Conservation (phyloP, 2,888 invertebrate genomes). For the Cheilosia scutellata region DNA sequence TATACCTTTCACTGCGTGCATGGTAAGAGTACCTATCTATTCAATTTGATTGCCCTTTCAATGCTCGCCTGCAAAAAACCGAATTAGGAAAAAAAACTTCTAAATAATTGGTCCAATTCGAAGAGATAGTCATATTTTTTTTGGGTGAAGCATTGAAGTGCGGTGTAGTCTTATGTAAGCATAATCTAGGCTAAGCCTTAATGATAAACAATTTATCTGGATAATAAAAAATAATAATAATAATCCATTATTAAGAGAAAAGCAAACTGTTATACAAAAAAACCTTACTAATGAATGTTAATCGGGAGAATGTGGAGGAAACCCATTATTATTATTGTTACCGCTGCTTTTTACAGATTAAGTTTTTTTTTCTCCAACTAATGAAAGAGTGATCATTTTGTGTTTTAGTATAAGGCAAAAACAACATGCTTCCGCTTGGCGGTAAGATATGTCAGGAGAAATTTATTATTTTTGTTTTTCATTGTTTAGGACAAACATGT, state of each 20-base stretch:
- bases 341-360: neutral
- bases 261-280: neutral
- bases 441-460: neutral
- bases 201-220: slow-evolving; percentile 1
- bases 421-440: neutral
- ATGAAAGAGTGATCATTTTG: neutral
- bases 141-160: slow-evolving; percentile 10
- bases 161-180: neutral
- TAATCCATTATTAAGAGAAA: neutral
- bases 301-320: slow-evolving; percentile 5
- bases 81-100: slow-evolving; percentile 27
- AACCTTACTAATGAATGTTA: slow-evolving; percentile 3
- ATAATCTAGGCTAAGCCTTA: neutral
- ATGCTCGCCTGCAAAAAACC: slow-evolving; percentile 19
- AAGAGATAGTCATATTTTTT: slow-evolving; percentile 8
- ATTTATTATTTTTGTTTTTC: neutral
- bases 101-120: slow-evolving; percentile 31
- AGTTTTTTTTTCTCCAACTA: neutral
- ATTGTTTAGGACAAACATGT: neutral
- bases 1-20: neutral
- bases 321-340: neutral
- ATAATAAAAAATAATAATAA: no score
- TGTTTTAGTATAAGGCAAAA: neutral
- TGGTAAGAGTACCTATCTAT: slow-evolving; percentile 12
- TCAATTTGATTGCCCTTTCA: neutral